Percentiles rank a stretch among this genome's conserved stretches.
These are phyloP conservation scores for Paratilapia polleni DNA, from an alignment of 2,113 vertebrate genomes.

Conservation along the genomic window DNA sequence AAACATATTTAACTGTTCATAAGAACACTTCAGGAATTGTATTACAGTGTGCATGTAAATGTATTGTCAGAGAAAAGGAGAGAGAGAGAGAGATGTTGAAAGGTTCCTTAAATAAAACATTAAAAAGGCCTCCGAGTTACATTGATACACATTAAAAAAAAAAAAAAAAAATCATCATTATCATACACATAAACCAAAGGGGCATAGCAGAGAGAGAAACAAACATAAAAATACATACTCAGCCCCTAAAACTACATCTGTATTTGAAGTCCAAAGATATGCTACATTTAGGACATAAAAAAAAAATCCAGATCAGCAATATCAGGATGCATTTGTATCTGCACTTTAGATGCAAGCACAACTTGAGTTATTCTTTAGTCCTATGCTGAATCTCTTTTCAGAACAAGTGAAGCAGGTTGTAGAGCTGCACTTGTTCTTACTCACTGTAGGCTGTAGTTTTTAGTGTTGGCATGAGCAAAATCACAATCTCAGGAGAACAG, in stretches of 20 bases:
- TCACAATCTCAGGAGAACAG: not conserved
- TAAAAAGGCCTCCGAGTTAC: conserved; percentile 74
- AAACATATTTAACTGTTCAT: not conserved
- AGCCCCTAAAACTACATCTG: conserved; percentile 20
- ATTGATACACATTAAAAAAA: conserved; percentile 68
- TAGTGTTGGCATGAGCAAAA: not conserved
- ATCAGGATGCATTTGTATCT: conserved; percentile 6
- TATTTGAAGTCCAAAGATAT: conserved; percentile 46
- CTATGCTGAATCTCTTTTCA: not conserved
- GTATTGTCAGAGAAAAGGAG: not conserved
- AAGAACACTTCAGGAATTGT: not conserved
- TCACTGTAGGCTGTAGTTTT: not conserved
- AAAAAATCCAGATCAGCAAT: conserved; percentile 1
- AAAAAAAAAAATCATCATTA: conserved; percentile 55
- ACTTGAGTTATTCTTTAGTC: not conserved
- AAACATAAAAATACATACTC: conserved; percentile 21
- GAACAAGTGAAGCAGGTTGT: not conserved
- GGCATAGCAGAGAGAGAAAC: conserved; percentile 41
- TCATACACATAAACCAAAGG: conserved; percentile 41
- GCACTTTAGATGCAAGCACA: not conserved
- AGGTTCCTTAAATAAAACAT: conserved; percentile 64
- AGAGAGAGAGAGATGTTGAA: conserved; percentile 8
- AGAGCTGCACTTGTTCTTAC: not conserved
- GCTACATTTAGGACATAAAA: conserved; percentile 54
- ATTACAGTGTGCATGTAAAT: conserved; percentile 45